These are phyloP conservation scores for Podarcis muralis DNA, from an alignment of 2,113 vertebrate genomes.

Conservation along the genomic window DNA sequence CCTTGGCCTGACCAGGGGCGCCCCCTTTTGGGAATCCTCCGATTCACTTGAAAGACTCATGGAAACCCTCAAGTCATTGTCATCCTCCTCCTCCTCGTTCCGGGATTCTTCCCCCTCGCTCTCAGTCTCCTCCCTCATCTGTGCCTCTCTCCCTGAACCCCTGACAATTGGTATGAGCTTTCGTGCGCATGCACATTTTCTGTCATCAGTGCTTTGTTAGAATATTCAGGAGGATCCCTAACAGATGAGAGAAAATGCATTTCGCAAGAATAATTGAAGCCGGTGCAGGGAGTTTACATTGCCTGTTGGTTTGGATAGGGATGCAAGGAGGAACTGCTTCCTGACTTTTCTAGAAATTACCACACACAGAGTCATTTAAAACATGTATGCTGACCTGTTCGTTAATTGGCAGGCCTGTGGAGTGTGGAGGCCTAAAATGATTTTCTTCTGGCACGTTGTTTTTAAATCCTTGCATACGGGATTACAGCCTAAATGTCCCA, in stretches of 20 bases:
- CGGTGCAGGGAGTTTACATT: slow-evolving; percentile 34
- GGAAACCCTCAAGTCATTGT: too few relatives aligned
- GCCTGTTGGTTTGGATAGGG: neutral
- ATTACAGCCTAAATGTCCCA: neutral
- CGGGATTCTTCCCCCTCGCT: too few relatives aligned
- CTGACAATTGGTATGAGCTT: too few relatives aligned
- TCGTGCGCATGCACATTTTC: neutral
- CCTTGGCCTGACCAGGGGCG: too few relatives aligned
- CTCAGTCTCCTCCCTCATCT: too few relatives aligned
- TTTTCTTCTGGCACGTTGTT: neutral
- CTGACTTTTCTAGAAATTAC: neutral
- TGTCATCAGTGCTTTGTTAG: neutral
- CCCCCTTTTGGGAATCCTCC: too few relatives aligned
- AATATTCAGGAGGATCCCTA: too few relatives aligned
- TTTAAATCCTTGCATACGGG: neutral
- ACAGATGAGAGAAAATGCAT: neutral
- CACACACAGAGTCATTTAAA: slow-evolving; percentile 39
- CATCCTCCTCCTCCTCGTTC: too few relatives aligned
- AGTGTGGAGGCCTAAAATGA: neutral
- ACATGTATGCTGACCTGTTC: neutral
- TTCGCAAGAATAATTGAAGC: slow-evolving; percentile 25
- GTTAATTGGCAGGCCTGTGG: neutral
- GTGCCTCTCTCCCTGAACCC: too few relatives aligned
- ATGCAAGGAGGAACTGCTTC: neutral
- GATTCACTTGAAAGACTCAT: too few relatives aligned